Percentiles rank a stretch among this genome's conserved stretches.
Conservation (phyloP, 2,113 vertebrate genomes). For the Pandion haliaetus region DNA sequence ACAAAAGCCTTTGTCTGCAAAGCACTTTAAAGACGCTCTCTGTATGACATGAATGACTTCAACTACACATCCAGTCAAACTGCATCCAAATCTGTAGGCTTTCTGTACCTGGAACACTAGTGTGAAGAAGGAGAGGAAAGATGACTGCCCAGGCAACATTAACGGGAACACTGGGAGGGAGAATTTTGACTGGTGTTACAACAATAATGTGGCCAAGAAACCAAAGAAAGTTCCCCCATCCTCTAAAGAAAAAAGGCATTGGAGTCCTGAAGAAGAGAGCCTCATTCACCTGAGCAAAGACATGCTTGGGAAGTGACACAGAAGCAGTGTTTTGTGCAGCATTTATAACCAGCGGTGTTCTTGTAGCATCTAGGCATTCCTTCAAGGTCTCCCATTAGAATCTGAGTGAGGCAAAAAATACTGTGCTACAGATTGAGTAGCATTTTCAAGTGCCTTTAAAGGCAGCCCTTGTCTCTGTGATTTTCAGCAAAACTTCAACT, state of each 20-base stretch:
- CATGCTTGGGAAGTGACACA: background rate
- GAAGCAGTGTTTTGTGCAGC: background rate
- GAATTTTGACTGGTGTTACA: background rate
- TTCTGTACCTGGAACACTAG: background rate
- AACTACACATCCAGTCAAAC: background rate
- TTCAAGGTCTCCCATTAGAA: background rate
- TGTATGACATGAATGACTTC: background rate
- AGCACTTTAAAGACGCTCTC: background rate
- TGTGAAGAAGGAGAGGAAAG: background rate
- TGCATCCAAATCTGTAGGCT: background rate
- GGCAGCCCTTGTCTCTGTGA: background rate
- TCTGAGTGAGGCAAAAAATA: background rate
- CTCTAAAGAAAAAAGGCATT: background rate
- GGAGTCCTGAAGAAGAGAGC: background rate
- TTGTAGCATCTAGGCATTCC: background rate
- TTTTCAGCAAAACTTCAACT: background rate
- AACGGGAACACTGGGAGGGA: background rate
- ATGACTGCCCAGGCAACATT: fast-evolving
- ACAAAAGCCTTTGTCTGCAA: background rate
- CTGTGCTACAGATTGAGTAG: background rate
- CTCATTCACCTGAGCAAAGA: background rate
- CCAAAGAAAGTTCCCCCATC: background rate
- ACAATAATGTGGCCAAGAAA: background rate
- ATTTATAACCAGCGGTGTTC: background rate
- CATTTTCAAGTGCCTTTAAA: background rate